Base-by-base conservation (phyloP, 2,888 invertebrate genomes). In the Ecdyonurus torrentis region DNA sequence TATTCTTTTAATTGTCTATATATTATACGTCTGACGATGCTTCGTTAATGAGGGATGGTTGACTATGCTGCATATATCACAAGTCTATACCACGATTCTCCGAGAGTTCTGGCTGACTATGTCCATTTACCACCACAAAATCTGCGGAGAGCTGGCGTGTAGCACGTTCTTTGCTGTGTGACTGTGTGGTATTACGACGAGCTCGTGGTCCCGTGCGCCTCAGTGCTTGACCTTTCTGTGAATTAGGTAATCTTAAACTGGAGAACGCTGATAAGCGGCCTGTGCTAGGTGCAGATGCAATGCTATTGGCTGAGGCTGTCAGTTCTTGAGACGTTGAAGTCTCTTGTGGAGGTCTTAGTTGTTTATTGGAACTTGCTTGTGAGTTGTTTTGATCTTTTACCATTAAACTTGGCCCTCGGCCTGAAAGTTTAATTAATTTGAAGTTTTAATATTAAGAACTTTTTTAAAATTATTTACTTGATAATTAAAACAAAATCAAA, bases 281-380 rank as follows among this genome's bases (percentile, higher is more conserved):
- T 7, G 55, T 55, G n/a, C n/a, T n/a, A 7, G 55, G 55, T n/a
- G 22, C 55, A n/a, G 55, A 55, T 5, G 55, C 55, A n/a, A 55
- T 55, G 55, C 55, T 55, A n/a, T 55, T n/a, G n/a, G 55, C n/a
- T 20, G 55, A 55, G 55, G 55, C 10, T 7, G 55, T 55, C 55
- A 55, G 55, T n/a, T 55, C 55, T 7, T n/a, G 55, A 55, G 55
- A n/a, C n/a, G n/a, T n/a, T n/a, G n/a, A n/a, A 18, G 22, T 20
- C 55, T 20, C 5, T 7, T 55, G 19, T 7, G 55, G 55, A 20
- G 55, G 55, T 10, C 55, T 5, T 20, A 55, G 55, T 7, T 55
- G 55, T n/a, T 55, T 55, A n/a, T 22, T 55, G 55, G 55, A 22
- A 55, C 55, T 55, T 22, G 55, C 15, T 15, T 37, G 55, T 20